Evolutionary conservation across 2,888 invertebrate species (phyloP), one percentile per base, ranked within the genome.

Genomic region (Catocala sponsa): DNA sequence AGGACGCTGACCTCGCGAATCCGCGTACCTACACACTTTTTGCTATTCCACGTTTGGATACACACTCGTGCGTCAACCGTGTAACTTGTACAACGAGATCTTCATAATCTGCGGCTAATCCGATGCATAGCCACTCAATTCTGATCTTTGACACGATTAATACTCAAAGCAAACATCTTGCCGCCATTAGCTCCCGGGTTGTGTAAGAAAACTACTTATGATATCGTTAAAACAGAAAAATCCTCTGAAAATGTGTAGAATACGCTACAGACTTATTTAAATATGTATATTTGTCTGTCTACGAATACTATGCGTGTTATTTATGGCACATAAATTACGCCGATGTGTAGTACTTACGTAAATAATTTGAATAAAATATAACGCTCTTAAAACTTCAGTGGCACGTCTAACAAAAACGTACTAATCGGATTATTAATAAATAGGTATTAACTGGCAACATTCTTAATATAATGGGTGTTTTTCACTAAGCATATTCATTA

Each of bases 1-100:
- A 82, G 92, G 87, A 67, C 92, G 81, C 70, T 85, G 91, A 93
- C 90, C 93, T 88, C 89, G 86, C 87, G 85, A 88, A 89, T 85
- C 80, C 85, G 82, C 76, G 85, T 84, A 85, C 82, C 84, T 86
- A 87, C 70, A 74, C 59, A 70, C 72, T 86, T 83, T 81, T 82
- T 81, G 70, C 75, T 74, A 70, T 76, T 72, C 75, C 74, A 68
- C 74, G 73, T 80, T 81, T 72, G 76, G 69, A 66, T 64, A 76
- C 72, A 72, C 64, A 72, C 59, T 60, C 70, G 78, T 70, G 76
- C 73, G 72, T 79, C 77, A 78, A 70, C 68, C 72, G 62, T 67
- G 60, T 58, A 72, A 71, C 76, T 74, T 70, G 68, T 76, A 74
- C 64, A 76, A 71, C 61, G 60, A 74, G 67, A 62, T 69, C 57